Evolutionary conservation across 2,797 vertebrate species (phyloP).

Genomic region (Cyclopterus lumpus): DNA sequence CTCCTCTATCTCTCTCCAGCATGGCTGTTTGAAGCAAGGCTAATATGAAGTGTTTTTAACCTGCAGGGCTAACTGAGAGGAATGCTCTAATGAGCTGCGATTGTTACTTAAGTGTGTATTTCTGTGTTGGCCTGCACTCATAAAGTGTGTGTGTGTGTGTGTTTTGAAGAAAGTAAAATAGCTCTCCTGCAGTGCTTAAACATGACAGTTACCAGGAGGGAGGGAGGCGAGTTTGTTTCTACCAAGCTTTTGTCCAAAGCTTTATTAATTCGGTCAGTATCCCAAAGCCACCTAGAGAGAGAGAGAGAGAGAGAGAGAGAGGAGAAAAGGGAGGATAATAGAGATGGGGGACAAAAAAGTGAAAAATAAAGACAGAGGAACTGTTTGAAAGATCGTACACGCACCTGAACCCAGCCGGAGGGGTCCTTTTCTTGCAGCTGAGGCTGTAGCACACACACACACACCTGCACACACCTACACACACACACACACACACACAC

Average conservation of each 20-base stretch:
- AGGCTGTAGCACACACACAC: constrained; percentile 15
- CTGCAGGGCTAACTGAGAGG: constrained; percentile 59
- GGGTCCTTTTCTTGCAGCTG: constrained; percentile 56
- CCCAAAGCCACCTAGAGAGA: constrained; percentile 12
- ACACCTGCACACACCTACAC: constrained; percentile 12
- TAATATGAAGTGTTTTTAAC: constrained; percentile 68
- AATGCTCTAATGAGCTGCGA: constrained; percentile 66
- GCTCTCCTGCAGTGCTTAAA: constrained; percentile 29
- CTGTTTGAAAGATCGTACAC: constrained; percentile 15
- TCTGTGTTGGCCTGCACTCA: constrained; percentile 15
- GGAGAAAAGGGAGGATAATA: background rate
- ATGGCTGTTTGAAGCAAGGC: constrained; percentile 54
- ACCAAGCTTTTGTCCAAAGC: constrained; percentile 32
- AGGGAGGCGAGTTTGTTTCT: constrained; percentile 30
- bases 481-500: constrained; percentile 38
- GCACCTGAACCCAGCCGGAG: constrained; percentile 68
- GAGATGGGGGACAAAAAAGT: background rate
- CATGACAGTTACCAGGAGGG: constrained; percentile 30
- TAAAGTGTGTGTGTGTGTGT: background rate
- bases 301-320: background rate
- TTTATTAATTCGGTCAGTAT: constrained; percentile 52
- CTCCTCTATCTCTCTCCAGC: constrained; percentile 29
- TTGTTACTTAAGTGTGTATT: constrained; percentile 54
- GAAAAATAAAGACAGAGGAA: constrained; percentile 29
- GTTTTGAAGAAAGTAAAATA: constrained; percentile 18